Evolutionary conservation across 2,888 invertebrate species (phyloP).

Genomic region (Lingula anatina): DNA sequence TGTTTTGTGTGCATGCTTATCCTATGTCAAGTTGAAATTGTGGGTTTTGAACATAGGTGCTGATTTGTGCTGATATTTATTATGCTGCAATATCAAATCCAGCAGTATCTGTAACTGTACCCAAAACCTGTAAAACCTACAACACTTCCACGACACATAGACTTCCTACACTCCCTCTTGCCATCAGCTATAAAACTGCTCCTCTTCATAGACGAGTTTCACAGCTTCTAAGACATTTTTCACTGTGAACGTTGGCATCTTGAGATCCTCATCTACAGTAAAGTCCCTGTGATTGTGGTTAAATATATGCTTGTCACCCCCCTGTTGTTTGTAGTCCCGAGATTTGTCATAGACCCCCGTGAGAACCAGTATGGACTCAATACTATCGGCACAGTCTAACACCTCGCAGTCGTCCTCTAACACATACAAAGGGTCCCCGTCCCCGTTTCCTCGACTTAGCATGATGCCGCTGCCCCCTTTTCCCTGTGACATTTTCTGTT

Average conservation of each 20-base stretch:
- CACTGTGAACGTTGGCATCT: conserved; percentile 57
- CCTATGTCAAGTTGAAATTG: too few relatives aligned
- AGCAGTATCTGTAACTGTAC: too few relatives aligned
- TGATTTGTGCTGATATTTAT: too few relatives aligned
- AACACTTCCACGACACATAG: too few relatives aligned
- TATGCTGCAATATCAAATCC: too few relatives aligned
- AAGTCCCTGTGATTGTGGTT: conserved; percentile 61
- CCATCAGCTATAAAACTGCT: too few relatives aligned
- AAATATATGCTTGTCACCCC: conserved; percentile 28
- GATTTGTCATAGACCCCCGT: conserved; percentile 60
- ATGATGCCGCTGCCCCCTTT: not conserved
- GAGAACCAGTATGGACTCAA: conserved; percentile 54
- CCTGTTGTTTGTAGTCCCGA: conserved; percentile 49
- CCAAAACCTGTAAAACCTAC: too few relatives aligned
- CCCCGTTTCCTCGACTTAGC: not conserved
- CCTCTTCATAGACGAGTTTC: conserved; percentile 54
- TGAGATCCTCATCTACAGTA: conserved; percentile 51
- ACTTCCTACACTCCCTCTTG: too few relatives aligned
- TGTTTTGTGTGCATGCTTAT: too few relatives aligned
- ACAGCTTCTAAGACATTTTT: conserved; percentile 60
- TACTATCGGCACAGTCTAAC: conserved; percentile 31
- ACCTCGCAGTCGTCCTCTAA: conserved; percentile 15
- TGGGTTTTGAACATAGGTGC: too few relatives aligned
- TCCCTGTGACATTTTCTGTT: not conserved
- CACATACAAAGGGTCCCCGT: not conserved